phyloP scores from a whole-genome alignment of 2,797 vertebrate species.

The Sebastolobus alascanus region DNA sequence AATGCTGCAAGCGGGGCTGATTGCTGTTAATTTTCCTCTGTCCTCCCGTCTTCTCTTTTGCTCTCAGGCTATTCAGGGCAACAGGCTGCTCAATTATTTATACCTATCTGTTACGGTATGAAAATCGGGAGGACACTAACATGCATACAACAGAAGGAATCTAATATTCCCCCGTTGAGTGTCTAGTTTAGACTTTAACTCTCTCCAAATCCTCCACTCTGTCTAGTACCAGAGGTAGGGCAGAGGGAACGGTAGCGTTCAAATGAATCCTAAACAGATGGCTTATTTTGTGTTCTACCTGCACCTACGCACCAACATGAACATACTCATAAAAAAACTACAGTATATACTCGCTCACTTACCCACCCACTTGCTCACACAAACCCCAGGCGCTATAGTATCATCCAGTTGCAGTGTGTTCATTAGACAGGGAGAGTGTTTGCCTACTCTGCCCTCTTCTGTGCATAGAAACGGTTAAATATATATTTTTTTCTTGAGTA shows the following conservation, averaged over 20 bases:
- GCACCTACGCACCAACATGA: constrained; percentile 26
- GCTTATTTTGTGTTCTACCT: constrained; percentile 51
- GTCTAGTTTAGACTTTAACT: constrained; percentile 61
- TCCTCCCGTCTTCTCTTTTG: constrained; percentile 47
- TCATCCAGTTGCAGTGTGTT: constrained; percentile 53
- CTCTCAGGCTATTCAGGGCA: constrained; percentile 67
- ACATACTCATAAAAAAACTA: constrained; percentile 25
- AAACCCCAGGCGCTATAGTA: constrained; percentile 34
- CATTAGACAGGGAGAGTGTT: constrained; percentile 51
- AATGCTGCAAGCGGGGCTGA: constrained; percentile 56
- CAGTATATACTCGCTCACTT: constrained; percentile 20
- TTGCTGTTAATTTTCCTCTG: constrained; percentile 54
- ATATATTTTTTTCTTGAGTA: neutral
- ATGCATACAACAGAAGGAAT: constrained; percentile 71
- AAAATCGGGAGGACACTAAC: constrained; percentile 74
- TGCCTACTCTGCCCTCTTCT: constrained; percentile 57
- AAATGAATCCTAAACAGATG: constrained; percentile 61
- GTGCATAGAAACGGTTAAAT: constrained; percentile 44
- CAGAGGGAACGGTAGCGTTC: constrained; percentile 11
- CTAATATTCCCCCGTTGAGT: constrained; percentile 60
- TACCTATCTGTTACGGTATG: constrained; percentile 75
- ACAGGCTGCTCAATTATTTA: constrained; percentile 83
- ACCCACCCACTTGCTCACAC: constrained; percentile 43
- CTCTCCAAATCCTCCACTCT: constrained; percentile 60
- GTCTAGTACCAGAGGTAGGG: constrained; percentile 49